A percentile compares a stretch with the other conserved stretches of the same genome.
Conservation (phyloP, 1,140 invertebrate genomes). For the Monochamus saltuarius region DNA sequence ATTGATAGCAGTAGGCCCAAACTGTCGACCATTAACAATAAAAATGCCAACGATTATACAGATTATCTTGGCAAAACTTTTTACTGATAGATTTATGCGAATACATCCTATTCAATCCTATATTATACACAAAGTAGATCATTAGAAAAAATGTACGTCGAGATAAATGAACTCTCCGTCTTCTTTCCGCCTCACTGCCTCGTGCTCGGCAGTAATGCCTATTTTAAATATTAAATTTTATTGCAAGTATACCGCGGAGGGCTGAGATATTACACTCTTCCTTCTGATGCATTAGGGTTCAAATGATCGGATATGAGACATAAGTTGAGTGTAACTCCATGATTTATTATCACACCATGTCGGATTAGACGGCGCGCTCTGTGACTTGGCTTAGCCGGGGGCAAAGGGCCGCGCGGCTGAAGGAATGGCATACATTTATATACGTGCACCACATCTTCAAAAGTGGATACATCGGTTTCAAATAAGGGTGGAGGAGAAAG, state of each 20-base stretch:
- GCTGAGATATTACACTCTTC: neutral
- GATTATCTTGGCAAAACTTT: no score
- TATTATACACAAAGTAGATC: no score
- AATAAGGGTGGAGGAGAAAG: no score
- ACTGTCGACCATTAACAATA: no score
- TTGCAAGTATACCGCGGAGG: neutral
- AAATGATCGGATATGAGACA: conserved; percentile 20
- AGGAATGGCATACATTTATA: neutral
- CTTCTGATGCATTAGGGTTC: conserved; percentile 9
- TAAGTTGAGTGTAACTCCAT: conserved; percentile 20
- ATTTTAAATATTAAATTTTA: conserved; percentile 14
- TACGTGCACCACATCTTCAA: conserved; percentile 7
- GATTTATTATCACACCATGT: conserved; percentile 12
- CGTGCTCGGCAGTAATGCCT: neutral
- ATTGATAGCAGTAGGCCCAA: no score
- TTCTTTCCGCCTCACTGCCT: neutral
- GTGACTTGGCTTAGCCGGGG: no score
- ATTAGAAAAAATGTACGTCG: neutral
- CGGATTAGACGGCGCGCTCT: neutral
- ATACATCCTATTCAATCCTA: no score
- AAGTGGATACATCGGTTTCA: neutral
- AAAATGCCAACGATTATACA: no score
- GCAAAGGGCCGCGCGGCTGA: no score
- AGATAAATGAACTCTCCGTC: neutral
- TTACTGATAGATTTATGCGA: no score